Conservation (phyloP, 2,888 invertebrate genomes). For the Sphaerophoria taeniata region DNA sequence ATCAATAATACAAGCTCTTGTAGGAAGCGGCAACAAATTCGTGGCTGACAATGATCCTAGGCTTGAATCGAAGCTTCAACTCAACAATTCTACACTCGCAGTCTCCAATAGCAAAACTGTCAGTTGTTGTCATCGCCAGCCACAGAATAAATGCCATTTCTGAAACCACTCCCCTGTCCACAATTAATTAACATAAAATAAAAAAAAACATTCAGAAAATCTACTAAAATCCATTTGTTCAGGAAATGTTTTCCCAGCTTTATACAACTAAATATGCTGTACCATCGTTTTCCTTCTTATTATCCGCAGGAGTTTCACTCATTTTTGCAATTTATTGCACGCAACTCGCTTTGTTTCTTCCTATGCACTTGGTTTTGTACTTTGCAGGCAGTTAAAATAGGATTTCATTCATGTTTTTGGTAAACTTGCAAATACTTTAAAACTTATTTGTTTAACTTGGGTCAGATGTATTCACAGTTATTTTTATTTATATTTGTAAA, state of each 20-base stretch:
- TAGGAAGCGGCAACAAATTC: no score
- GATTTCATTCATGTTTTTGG: not conserved
- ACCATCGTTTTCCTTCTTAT: constrained; percentile 7
- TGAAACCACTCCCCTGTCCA: no score
- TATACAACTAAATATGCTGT: not conserved
- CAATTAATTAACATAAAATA: no score
- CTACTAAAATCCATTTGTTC: no score
- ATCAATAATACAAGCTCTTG: not conserved
- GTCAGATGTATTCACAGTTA: not conserved
- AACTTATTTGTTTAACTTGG: constrained; percentile 8
- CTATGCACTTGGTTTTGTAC: not conserved
- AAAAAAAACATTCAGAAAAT: no score
- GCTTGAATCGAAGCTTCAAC: not conserved
- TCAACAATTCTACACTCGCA: not conserved
- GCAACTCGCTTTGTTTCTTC: not conserved
- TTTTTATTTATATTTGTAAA: constrained; percentile 55
- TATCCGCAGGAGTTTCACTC: constrained; percentile 23
- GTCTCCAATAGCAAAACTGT: constrained; percentile 11
- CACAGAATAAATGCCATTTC: not conserved
- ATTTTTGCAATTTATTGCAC: not conserved
- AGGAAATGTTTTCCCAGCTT: not conserved
- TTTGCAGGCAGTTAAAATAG: not conserved
- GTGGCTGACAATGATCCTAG: not conserved
- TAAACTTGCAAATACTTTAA: not conserved
- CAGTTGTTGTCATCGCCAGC: constrained; percentile 21